These are phyloP conservation scores for Rapana venosa DNA, from an alignment of 2,888 invertebrate species.

Conservation along the genomic window DNA sequence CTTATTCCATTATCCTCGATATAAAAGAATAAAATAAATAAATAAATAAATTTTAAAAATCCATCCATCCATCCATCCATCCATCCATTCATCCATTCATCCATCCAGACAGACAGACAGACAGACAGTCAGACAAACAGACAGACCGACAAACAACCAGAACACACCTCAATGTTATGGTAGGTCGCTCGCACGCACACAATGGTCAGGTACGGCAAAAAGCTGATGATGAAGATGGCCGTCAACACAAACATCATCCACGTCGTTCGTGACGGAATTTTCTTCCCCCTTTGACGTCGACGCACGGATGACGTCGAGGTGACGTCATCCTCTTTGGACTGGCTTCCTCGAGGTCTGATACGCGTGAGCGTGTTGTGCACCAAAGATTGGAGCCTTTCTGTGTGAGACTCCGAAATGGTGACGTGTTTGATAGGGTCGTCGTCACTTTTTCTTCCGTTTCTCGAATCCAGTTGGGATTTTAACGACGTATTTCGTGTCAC, in stretches of 20 bases:
- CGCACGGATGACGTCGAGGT: not conserved
- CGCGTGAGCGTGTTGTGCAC: not conserved
- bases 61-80: too few species aligned
- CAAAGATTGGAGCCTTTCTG: not conserved
- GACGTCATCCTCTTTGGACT: not conserved
- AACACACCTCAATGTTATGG: not conserved
- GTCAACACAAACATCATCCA: constrained; percentile 53
- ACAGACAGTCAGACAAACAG: not conserved
- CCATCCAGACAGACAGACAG: not conserved
- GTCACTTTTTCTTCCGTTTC: not conserved
- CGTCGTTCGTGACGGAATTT: constrained; percentile 37
- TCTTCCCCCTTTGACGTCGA: constrained; percentile 14
- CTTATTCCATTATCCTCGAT: too few species aligned
- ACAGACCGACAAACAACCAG: not conserved
- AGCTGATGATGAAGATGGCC: constrained; percentile 54
- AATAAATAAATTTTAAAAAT: too few species aligned
- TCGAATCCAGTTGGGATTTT: not conserved
- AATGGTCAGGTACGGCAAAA: constrained; percentile 53
- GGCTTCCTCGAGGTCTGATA: not conserved
- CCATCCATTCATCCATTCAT: too few species aligned
- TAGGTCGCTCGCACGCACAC: constrained; percentile 6
- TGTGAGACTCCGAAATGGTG: not conserved
- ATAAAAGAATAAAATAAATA: too few species aligned
- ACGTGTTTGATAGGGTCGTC: not conserved
- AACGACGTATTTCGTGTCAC: too few species aligned